Percentiles rank a stretch among this genome's conserved stretches.
These are phyloP conservation scores for Calosoma granatense DNA, from an alignment of 1,140 invertebrate species.

Conservation along the genomic window DNA sequence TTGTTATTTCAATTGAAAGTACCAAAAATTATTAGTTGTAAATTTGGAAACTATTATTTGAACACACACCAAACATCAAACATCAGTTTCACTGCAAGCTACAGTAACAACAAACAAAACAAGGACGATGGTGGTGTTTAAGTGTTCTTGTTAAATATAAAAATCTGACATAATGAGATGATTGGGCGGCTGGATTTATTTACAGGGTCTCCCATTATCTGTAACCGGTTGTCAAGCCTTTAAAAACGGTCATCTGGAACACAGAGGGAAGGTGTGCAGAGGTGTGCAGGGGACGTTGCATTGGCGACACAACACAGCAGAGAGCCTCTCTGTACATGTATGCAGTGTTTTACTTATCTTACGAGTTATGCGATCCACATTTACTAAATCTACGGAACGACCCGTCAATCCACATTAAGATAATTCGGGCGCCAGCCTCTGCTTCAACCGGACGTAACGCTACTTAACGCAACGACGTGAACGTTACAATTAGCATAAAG, in stretches of 20 bases:
- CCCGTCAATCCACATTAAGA: constrained; percentile 8
- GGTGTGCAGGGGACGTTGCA: neutral
- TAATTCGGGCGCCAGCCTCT: neutral
- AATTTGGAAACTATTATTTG: too few relatives aligned
- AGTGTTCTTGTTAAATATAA: constrained; percentile 4
- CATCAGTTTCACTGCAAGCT: too few relatives aligned
- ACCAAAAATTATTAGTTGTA: too few relatives aligned
- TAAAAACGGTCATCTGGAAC: neutral
- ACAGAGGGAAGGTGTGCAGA: neutral
- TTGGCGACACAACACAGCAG: neutral
- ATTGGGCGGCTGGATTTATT: constrained; percentile 3
- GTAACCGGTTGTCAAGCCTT: neutral
- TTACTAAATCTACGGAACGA: neutral
- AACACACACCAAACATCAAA: too few relatives aligned
- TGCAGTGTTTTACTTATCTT: neutral
- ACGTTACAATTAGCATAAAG: too few relatives aligned
- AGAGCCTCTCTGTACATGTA: neutral
- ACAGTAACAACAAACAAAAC: too few relatives aligned
- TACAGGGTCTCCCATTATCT: constrained; percentile 3
- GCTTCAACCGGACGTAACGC: neutral
- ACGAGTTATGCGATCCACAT: neutral
- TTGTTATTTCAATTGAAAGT: too few relatives aligned
- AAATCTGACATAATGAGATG: constrained; percentile 8
- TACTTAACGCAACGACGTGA: too few relatives aligned
- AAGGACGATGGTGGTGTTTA: neutral